These are phyloP conservation scores for Sclerodermus sp. DNA, from an alignment of 2,888 invertebrate species.

Conservation along the genomic window DNA sequence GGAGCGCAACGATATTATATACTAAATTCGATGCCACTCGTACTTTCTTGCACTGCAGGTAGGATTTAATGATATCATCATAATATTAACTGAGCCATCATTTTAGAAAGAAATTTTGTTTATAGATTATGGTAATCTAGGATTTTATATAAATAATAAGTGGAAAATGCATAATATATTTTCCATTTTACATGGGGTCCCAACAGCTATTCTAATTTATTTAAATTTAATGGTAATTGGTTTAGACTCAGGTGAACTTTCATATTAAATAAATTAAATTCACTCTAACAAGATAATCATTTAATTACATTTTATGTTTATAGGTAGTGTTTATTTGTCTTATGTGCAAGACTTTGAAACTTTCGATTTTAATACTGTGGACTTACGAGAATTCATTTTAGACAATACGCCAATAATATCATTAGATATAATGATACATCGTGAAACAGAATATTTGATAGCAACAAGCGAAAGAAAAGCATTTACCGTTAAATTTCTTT, in stretches of 20 bases:
- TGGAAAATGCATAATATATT: conserved; percentile 38
- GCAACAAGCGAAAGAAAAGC: conserved; percentile 29
- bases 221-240: conserved; percentile 36
- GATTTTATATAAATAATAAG: conserved; percentile 30
- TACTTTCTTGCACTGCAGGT: conserved; percentile 38
- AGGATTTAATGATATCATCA: conserved; percentile 6
- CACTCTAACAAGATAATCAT: background rate
- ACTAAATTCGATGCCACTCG: conserved; percentile 26
- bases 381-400: conserved; percentile 24
- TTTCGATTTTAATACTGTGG: conserved; percentile 30
- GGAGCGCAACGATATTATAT: conserved; percentile 16
- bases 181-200: conserved; percentile 25
- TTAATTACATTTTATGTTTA: conserved; percentile 10
- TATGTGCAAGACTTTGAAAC: conserved; percentile 28
- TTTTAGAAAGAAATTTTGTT: conserved; percentile 8
- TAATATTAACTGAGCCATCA: background rate
- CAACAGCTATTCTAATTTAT: conserved; percentile 36
- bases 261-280: background rate
- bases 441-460: conserved; percentile 29
- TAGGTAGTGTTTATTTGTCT: conserved; percentile 39
- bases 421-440: conserved; percentile 34
- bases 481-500: conserved; percentile 28
- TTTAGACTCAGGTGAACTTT: conserved; percentile 35
- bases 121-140: conserved; percentile 38
- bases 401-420: conserved; percentile 33